phyloP scores from a whole-genome alignment of 2,113 vertebrate species.

The Papio anubis region DNA sequence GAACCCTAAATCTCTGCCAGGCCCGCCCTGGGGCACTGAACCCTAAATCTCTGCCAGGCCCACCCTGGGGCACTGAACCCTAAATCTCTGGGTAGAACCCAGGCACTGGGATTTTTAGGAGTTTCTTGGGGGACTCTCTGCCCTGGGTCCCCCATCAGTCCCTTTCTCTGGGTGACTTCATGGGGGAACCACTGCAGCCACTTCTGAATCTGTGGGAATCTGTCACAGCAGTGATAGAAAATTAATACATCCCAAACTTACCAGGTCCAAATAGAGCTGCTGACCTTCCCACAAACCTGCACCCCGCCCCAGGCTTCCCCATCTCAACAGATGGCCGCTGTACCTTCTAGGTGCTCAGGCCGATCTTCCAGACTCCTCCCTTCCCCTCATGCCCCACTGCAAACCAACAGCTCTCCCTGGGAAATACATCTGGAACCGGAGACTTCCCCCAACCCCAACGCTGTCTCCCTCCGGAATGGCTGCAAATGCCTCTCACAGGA shows the following conservation, averaged over 20 bases:
- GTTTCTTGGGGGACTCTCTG: too few relatives aligned
- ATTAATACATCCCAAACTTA: background rate
- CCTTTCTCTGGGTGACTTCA: too few relatives aligned
- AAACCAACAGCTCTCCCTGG: background rate
- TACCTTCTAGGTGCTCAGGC: background rate
- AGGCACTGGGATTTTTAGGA: background rate
- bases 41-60: too few relatives aligned
- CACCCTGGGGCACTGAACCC: too few relatives aligned
- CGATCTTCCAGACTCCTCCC: background rate
- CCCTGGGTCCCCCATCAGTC: too few relatives aligned
- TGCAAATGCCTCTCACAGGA: background rate
- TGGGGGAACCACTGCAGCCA: too few relatives aligned
- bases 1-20: too few relatives aligned
- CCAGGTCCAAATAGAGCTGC: background rate
- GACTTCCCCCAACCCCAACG: fast-evolving
- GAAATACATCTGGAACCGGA: background rate
- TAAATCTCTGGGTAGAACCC: background rate
- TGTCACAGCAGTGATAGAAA: background rate
- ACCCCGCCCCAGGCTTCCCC: too few relatives aligned
- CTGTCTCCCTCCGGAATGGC: background rate
- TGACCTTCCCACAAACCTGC: background rate
- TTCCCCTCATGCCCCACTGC: too few relatives aligned
- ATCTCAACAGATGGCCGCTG: background rate
- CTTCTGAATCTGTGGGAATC: too few relatives aligned
- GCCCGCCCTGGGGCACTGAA: too few relatives aligned